phyloP scores from a whole-genome alignment of 2,113 vertebrate genomes.

The Perognathus longimembris region DNA sequence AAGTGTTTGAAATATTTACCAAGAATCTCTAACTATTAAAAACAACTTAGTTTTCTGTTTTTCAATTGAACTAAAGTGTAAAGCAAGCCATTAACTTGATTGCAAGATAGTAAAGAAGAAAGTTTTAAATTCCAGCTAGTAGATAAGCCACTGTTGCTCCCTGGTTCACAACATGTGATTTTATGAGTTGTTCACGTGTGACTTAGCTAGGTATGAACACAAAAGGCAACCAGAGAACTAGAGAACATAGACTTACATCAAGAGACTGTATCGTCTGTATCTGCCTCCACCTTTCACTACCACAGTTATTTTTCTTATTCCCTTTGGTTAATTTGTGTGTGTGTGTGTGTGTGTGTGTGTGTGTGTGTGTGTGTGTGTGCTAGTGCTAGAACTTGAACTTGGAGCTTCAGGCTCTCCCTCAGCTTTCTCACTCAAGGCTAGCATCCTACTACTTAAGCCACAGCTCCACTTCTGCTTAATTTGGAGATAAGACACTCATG shows the following conservation, averaged over 20 bases:
- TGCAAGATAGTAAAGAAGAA: neutral
- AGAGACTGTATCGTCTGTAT: neutral
- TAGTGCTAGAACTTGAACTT: no score
- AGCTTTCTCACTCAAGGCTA: no score
- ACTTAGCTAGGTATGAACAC: neutral
- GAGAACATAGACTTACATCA: neutral
- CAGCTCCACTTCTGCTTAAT: no score
- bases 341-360: no score
- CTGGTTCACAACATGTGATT: constrained; percentile 21
- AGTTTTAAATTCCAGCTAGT: neutral
- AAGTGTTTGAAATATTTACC: constrained; percentile 4
- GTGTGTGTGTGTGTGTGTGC: no score
- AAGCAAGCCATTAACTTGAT: constrained; percentile 21
- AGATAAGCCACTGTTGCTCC: neutral
- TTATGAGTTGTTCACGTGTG: neutral
- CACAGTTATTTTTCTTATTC: neutral
- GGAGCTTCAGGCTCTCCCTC: no score
- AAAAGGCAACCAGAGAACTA: neutral
- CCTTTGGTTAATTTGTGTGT: neutral
- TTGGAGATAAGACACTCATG: no score
- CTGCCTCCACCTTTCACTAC: neutral
- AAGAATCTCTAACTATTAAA: constrained; percentile 23
- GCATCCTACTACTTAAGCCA: no score
- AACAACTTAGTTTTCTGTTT: constrained; percentile 22
- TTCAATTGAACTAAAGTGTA: constrained; percentile 7